A percentile compares a stretch with the other conserved stretches of the same genome.
phyloP scores from a whole-genome alignment of 2,888 invertebrate species.

The Seira musarum region DNA sequence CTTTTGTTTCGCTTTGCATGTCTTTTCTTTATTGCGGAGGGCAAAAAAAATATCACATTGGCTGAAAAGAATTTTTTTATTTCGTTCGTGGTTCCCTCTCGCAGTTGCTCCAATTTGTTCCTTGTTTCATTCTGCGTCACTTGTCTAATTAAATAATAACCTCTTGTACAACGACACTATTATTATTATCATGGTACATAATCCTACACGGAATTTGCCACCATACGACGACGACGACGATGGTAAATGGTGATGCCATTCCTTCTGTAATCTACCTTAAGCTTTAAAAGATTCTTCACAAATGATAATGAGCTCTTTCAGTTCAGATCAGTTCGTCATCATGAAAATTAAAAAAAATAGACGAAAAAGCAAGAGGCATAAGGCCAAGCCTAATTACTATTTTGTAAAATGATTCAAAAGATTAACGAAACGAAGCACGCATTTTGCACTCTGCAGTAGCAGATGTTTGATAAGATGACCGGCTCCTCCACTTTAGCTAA shows the following conservation, averaged over 20 bases:
- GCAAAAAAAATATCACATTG: background rate
- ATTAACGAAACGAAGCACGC: constrained; percentile 19
- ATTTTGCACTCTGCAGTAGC: constrained; percentile 20
- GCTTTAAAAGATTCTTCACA: background rate
- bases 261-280: no score
- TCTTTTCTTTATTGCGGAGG: background rate
- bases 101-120: background rate
- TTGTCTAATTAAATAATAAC: constrained; percentile 17
- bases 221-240: no score
- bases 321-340: no score
- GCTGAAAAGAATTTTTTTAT: background rate
- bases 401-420: constrained; percentile 27
- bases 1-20: background rate
- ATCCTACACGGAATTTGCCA: background rate
- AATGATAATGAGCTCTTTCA: constrained; percentile 39
- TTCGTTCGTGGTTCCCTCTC: background rate
- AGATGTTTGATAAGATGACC: constrained; percentile 59
- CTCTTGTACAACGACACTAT: constrained; percentile 12
- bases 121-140: background rate
- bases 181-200: background rate
- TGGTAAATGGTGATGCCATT: no score
- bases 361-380: constrained; percentile 19
- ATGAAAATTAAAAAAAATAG: background rate
- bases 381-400: constrained; percentile 19
- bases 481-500: constrained; percentile 43